A percentile compares a stretch with the other conserved stretches of the same genome.
phyloP scores from a whole-genome alignment of 1,140 invertebrate species.

The Aplysia californica region DNA sequence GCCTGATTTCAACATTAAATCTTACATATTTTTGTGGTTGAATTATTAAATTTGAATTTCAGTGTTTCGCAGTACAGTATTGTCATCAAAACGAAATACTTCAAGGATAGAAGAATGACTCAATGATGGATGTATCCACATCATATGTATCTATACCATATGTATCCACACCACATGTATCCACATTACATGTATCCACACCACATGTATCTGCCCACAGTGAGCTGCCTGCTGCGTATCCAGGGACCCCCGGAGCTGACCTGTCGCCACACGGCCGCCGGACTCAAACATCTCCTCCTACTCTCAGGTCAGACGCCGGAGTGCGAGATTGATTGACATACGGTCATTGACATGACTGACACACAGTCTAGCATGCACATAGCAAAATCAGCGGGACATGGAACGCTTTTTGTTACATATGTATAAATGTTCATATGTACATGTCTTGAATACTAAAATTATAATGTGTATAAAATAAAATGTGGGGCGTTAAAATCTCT shows the following conservation, averaged over 20 bases:
- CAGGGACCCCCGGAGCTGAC: slow-evolving; percentile 12
- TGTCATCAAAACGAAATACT: neutral
- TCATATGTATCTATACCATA: neutral
- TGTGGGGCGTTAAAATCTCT: neutral
- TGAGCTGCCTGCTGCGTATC: neutral
- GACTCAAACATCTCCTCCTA: slow-evolving; percentile 17
- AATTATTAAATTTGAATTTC: neutral
- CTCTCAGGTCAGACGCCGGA: slow-evolving; percentile 6
- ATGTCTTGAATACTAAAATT: neutral
- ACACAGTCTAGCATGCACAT: too few species aligned
- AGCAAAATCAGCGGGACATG: too few species aligned
- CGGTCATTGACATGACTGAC: too few species aligned
- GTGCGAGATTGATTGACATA: neutral
- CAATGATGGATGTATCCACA: neutral
- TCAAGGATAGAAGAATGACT: too few species aligned
- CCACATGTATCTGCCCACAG: neutral
- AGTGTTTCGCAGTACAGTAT: neutral
- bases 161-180: neutral
- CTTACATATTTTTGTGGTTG: neutral
- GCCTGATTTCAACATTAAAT: too few species aligned
- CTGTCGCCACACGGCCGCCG: neutral
- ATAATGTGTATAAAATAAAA: neutral
- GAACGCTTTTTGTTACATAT: neutral
- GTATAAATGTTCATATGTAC: neutral
- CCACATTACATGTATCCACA: neutral